These are phyloP conservation scores for Sebastes minor DNA, from an alignment of 2,797 vertebrate genomes.

Conservation along the genomic window DNA sequence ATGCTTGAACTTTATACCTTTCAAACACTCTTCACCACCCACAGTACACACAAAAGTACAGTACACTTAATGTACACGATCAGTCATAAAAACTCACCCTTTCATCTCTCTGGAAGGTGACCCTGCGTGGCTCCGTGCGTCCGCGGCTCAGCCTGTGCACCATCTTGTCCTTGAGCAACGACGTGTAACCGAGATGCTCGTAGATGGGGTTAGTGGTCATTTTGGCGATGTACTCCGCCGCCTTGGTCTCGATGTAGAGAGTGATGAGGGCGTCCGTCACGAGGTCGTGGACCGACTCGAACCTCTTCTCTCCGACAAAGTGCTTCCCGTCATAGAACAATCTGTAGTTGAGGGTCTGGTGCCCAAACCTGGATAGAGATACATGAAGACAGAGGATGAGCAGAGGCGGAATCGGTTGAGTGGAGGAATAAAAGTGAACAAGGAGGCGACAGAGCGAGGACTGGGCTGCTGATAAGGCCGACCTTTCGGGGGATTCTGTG, in stretches of 20 bases:
- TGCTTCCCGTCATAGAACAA: constrained; percentile 98
- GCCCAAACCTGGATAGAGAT: constrained; percentile 87
- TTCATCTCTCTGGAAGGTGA: constrained; percentile 89
- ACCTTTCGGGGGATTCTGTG: constrained; percentile 5
- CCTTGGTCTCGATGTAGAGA: constrained; percentile 97
- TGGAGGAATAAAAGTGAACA: constrained; percentile 56
- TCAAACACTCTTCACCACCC: background rate
- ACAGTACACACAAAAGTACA: background rate
- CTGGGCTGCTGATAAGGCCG: background rate
- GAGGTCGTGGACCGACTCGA: constrained; percentile 97
- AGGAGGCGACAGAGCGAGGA: background rate
- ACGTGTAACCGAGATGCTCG: constrained; percentile 94
- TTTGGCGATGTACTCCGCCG: constrained; percentile 97
- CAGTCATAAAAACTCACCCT: constrained; percentile 83
- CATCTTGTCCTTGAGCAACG: constrained; percentile 93
- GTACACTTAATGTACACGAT: background rate
- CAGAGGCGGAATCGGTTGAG: background rate
- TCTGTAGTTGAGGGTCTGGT: constrained; percentile 97
- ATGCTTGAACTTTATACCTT: background rate
- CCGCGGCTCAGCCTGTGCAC: constrained; percentile 88
- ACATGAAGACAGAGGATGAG: background rate
- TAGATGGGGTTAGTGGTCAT: constrained; percentile 99
- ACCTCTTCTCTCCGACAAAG: constrained; percentile 98
- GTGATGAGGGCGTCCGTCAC: constrained; percentile 98
- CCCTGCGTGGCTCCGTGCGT: constrained; percentile 87